These are phyloP conservation scores for Lycaena phlaeas DNA, from an alignment of 2,888 invertebrate genomes.

Conservation along the genomic window DNA sequence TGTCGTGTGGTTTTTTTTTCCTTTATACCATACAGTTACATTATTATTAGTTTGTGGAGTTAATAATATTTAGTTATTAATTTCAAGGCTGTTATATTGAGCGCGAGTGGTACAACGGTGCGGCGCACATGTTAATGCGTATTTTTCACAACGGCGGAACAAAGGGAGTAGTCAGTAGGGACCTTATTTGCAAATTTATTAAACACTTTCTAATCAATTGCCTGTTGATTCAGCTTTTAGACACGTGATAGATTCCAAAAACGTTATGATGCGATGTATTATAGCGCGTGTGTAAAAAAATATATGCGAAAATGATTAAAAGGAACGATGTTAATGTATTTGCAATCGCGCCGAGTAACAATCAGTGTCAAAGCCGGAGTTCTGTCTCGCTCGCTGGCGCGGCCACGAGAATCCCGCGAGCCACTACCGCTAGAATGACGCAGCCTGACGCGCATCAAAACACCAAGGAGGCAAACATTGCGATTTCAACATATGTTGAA, in stretches of 20 bases:
- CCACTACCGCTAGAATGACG: constrained; percentile 66
- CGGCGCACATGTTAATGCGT: constrained; percentile 37
- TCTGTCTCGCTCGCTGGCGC: constrained; percentile 60
- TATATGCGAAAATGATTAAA: constrained; percentile 71
- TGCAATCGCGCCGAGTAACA: constrained; percentile 68
- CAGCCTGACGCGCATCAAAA: constrained; percentile 64
- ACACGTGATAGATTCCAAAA: constrained; percentile 50
- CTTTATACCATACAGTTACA: constrained; percentile 24
- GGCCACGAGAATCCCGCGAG: constrained; percentile 66
- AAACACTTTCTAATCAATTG: constrained; percentile 40
- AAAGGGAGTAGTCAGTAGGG: too few relatives aligned
- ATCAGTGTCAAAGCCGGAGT: constrained; percentile 64
- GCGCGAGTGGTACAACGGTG: constrained; percentile 36
- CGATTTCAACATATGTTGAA: constrained; percentile 65
- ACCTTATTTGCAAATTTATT: constrained; percentile 38
- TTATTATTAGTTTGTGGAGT: constrained; percentile 23
- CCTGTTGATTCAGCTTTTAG: constrained; percentile 61
- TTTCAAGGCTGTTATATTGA: constrained; percentile 44
- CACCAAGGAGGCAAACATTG: constrained; percentile 62
- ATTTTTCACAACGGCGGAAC: constrained; percentile 59
- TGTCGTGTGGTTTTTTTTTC: constrained; percentile 38
- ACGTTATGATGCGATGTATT: constrained; percentile 52
- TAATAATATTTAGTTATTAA: constrained; percentile 18
- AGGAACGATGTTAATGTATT: constrained; percentile 70
- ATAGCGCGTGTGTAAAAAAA: constrained; percentile 57